phyloP scores from a whole-genome alignment of 2,113 vertebrate species.

The Epinephelus fuscoguttatus region DNA sequence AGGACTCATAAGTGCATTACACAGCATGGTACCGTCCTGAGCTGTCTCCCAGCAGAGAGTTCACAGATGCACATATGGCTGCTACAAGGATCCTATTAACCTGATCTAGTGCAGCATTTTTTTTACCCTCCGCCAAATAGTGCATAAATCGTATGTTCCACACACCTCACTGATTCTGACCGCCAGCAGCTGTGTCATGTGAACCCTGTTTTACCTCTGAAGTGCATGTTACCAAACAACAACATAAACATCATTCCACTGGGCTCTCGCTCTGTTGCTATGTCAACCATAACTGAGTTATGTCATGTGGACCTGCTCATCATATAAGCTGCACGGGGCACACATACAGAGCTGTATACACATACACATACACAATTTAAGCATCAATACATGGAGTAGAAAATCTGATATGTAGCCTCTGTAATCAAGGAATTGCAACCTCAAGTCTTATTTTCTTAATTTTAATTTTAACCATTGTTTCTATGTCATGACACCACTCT shows the following conservation, averaged over 20 bases:
- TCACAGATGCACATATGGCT: constrained; percentile 47
- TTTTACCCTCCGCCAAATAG: neutral
- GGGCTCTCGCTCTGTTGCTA: neutral
- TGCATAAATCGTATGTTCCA: neutral
- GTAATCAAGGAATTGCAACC: neutral
- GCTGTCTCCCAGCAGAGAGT: constrained; percentile 25
- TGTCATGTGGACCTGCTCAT: neutral
- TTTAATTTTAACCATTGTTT: neutral
- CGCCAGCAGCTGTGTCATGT: constrained; percentile 48
- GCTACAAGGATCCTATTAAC: constrained; percentile 57
- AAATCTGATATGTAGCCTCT: neutral
- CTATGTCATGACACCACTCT: neutral
- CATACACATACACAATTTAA: too few relatives aligned
- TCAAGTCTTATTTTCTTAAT: neutral
- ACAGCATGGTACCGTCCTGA: constrained; percentile 11
- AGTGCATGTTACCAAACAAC: neutral
- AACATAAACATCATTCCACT: constrained; percentile 4
- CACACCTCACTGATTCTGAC: constrained; percentile 18
- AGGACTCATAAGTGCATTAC: neutral
- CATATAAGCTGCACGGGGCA: neutral
- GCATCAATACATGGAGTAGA: neutral
- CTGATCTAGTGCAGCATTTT: constrained; percentile 19
- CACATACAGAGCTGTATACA: neutral
- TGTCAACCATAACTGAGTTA: neutral
- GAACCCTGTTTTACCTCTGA: neutral